Conservation (phyloP, 2,797 vertebrate genomes). For the Acridotheres tristis region DNA sequence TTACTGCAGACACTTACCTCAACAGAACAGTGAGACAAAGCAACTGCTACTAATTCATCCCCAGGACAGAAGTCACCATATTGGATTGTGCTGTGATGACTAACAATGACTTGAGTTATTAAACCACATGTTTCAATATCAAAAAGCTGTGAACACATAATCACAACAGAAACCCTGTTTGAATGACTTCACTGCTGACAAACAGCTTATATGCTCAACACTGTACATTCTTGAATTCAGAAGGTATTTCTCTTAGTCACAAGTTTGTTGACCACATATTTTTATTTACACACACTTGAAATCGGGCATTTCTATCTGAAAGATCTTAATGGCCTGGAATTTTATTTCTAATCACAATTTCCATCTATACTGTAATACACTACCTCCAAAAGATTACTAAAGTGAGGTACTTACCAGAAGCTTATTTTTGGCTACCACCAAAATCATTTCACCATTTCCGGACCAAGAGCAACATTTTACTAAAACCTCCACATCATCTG, state of each 20-base stretch:
- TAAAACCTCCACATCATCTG: conserved; percentile 80
- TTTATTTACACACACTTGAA: neutral
- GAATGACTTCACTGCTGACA: neutral
- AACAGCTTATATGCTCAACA: neutral
- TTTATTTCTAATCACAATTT: neutral
- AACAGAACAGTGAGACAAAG: conserved; percentile 90
- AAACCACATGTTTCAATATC: conserved; percentile 78
- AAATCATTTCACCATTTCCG: conserved; percentile 79
- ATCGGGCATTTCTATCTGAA: neutral
- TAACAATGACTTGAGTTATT: conserved; percentile 82
- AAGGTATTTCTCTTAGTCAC: neutral
- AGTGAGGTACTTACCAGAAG: conserved; percentile 84
- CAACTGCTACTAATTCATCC: conserved; percentile 87
- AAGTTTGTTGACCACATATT: neutral
- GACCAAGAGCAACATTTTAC: conserved; percentile 95
- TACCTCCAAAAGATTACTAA: neutral
- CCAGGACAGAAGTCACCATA: conserved; percentile 89
- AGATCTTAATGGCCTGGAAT: neutral
- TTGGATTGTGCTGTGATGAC: conserved; percentile 86
- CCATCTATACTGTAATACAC: neutral
- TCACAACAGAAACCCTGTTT: neutral
- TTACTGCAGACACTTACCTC: conserved; percentile 80
- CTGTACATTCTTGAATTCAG: neutral
- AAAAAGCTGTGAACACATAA: conserved; percentile 84
- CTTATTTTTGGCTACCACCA: conserved; percentile 85